A percentile compares a stretch with the other conserved stretches of the same genome.
Conservation (phyloP, 2,888 invertebrate genomes). For the Erebia aethiops region DNA sequence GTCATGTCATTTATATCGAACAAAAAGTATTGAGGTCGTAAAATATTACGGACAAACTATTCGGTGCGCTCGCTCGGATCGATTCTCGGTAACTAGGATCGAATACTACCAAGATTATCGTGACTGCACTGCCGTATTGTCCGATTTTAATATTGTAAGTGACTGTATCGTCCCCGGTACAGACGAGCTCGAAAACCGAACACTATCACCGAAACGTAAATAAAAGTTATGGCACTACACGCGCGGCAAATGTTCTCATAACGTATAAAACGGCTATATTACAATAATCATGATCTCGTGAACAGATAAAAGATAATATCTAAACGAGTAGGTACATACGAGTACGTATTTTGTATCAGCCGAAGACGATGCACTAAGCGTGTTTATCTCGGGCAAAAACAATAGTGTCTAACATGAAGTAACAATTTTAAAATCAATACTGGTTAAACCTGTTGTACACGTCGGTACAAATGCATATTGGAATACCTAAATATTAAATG, state of each 20-base stretch:
- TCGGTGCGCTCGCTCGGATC: constrained; percentile 54
- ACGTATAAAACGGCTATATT: constrained; percentile 32
- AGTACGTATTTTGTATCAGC: constrained; percentile 29
- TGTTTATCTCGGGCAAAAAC: constrained; percentile 31
- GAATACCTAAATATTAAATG: constrained; percentile 81
- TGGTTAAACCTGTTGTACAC: constrained; percentile 43
- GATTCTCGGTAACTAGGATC: constrained; percentile 72
- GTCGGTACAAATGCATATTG: constrained; percentile 64
- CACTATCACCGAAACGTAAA: constrained; percentile 16
- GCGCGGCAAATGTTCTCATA: constrained; percentile 28
- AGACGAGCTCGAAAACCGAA: constrained; percentile 49
- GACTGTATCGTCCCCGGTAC: constrained; percentile 60
- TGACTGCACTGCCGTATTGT: constrained; percentile 68
- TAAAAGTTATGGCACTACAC: constrained; percentile 9
- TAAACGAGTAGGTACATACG: constrained; percentile 25
- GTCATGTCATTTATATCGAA: constrained; percentile 80
- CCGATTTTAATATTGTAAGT: constrained; percentile 73
- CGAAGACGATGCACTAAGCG: constrained; percentile 29
- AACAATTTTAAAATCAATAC: constrained; percentile 31
- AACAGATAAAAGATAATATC: constrained; percentile 34
- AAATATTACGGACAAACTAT: constrained; percentile 60
- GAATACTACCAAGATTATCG: constrained; percentile 71
- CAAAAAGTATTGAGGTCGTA: constrained; percentile 63
- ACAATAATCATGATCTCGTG: constrained; percentile 34
- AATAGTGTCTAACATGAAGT: constrained; percentile 19